phyloP scores from a whole-genome alignment of 2,113 vertebrate species.

The Carollia perspicillata region DNA sequence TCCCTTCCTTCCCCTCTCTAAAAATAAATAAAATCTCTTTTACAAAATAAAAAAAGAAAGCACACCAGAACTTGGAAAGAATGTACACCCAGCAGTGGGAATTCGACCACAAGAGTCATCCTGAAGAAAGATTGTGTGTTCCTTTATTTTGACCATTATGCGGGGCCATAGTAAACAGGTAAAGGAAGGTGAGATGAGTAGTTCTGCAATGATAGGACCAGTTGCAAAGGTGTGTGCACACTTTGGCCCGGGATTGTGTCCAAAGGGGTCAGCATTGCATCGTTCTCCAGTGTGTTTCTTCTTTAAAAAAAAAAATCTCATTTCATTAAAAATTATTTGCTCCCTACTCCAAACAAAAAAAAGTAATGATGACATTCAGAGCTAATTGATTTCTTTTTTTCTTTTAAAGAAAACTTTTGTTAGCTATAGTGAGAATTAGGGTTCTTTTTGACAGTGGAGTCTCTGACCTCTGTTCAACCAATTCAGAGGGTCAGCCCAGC shows the following conservation, averaged over 20 bases:
- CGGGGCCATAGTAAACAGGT: slow-evolving; percentile 83
- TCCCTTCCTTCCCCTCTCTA: no score
- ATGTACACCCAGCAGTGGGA: slow-evolving; percentile 90
- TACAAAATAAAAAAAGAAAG: slow-evolving; percentile 84
- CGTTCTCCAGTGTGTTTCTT: background rate
- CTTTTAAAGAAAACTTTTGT: background rate
- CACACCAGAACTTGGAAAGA: slow-evolving; percentile 88
- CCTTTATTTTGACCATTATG: slow-evolving; percentile 91
- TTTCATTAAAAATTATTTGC: background rate
- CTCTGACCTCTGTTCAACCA: no score
- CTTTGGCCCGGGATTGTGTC: slow-evolving; percentile 91
- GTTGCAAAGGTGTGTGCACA: slow-evolving; percentile 89
- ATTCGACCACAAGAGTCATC: slow-evolving; percentile 91
- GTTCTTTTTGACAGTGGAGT: background rate
- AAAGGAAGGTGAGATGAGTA: slow-evolving; percentile 93
- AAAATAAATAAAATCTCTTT: no score
- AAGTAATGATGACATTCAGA: background rate
- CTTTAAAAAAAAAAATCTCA: background rate
- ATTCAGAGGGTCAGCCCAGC: background rate
- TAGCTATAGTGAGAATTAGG: background rate
- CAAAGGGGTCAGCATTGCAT: slow-evolving; percentile 88
- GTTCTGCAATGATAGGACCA: slow-evolving; percentile 89
- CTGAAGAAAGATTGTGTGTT: slow-evolving; percentile 89
- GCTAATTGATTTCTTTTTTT: background rate
- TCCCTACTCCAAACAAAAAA: background rate